Evolutionary conservation across 2,113 vertebrate genomes (phyloP), one percentile per base, ranked within the genome.

Genomic region (Perccottus glenii): DNA sequence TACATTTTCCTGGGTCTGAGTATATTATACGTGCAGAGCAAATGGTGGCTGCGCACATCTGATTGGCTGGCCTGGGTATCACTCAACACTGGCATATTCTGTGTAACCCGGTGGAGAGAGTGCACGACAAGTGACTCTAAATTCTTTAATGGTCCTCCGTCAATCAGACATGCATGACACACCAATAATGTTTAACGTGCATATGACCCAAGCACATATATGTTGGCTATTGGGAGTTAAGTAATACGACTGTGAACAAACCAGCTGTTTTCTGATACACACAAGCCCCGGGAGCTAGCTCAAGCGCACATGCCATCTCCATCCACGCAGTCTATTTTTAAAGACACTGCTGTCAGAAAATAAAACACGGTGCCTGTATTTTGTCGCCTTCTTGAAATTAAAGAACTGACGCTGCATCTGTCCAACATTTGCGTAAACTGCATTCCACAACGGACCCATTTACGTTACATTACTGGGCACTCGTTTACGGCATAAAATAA

Each of bases 31-130:
- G 78, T 68, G 85, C 75, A 64, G 82, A 81, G 88, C 86, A 90
- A 92, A 92, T 89, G 88, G 89, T 89, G 77, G 80, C 72, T 71
- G 84, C 68, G 16, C 47, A 59, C 51, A 68, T 75, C 2, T 79
- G 74, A 90, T 89, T 88, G 88, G 91, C 64, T 59, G 52, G 27
- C 40, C 48, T 11, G 35, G 51, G 5, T 59, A 83, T 89, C 89
- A 87, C 27, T 90, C 83, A 79, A 45, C 62, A 9, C 48, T 46
- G 45, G 63, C 49, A 73, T 49, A 75, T 72, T 73, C 61, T 55
- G 16, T 47, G 55, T 70, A 74, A 68, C 47, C 70, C 64, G 75
- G 61, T 63, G 60, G 46, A 80, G 66, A 69, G 75, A 89, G 85
- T 68, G 61, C 70, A 60, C 71, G 77, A 58, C 62, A 80, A 78